phyloP scores from a whole-genome alignment of 2,888 invertebrate species.

The Kuschelorhynchus macadamiae region DNA sequence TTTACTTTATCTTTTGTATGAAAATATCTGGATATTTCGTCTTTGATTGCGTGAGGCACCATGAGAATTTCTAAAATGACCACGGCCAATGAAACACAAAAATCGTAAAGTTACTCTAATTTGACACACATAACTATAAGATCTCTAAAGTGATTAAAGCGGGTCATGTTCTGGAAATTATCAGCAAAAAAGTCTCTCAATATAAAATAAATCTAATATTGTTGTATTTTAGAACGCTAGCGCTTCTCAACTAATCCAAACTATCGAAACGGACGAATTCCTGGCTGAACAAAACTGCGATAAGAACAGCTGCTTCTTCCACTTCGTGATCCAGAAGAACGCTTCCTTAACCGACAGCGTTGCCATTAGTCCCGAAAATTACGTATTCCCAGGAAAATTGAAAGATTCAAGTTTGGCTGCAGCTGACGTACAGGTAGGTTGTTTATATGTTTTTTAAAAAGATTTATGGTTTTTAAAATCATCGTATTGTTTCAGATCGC shows the following conservation, averaged over 20 bases:
- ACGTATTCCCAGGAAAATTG: conserved; percentile 75
- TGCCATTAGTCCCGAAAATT: conserved; percentile 75
- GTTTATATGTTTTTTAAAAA: too few species aligned
- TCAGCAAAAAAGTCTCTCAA: too few species aligned
- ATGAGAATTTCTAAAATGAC: too few species aligned
- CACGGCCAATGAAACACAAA: too few species aligned
- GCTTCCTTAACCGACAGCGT: conserved; percentile 48
- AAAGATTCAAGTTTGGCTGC: conserved; percentile 70
- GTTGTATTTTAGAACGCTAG: conserved; percentile 43
- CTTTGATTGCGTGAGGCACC: too few species aligned
- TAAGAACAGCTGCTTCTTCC: conserved; percentile 67
- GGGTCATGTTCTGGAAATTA: too few species aligned
- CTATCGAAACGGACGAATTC: conserved; percentile 59
- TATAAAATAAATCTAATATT: too few species aligned
- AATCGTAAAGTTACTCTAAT: too few species aligned
- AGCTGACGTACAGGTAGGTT: conserved; percentile 73
- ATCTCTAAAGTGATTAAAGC: too few species aligned
- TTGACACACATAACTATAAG: too few species aligned
- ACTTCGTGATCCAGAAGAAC: conserved; percentile 69
- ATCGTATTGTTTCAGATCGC: conserved; percentile 39
- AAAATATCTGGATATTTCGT: too few species aligned
- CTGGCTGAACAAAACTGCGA: conserved; percentile 64
- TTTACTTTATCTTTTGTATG: too few species aligned
- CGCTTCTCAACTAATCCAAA: conserved; percentile 52
- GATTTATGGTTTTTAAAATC: background rate